A percentile compares a stretch with the other conserved stretches of the same genome.
Conservation (phyloP, 2,888 invertebrate genomes). For the Beris chalybata region DNA sequence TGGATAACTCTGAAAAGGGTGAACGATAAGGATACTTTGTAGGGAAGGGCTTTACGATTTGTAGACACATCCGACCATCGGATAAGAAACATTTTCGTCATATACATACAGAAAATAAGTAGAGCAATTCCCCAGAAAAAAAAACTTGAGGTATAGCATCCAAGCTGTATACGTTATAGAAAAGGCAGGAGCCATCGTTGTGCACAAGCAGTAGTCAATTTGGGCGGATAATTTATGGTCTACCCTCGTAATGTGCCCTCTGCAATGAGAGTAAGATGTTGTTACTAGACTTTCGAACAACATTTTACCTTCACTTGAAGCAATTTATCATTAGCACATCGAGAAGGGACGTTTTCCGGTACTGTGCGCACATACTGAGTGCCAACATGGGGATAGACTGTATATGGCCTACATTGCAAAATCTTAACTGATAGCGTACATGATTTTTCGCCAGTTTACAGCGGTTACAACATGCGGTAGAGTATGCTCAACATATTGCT, state of each 20-base stretch:
- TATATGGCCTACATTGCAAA: too few species aligned
- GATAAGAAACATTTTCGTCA: slow-evolving; percentile 11
- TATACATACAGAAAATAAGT: background rate
- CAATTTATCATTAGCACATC: too few species aligned
- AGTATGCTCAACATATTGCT: too few species aligned
- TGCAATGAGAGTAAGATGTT: slow-evolving; percentile 21
- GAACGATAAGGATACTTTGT: slow-evolving; percentile 19
- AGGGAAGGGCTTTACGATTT: slow-evolving; percentile 17
- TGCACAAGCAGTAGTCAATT: slow-evolving; percentile 14
- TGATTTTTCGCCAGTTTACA: too few species aligned
- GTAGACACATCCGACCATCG: slow-evolving; percentile 18
- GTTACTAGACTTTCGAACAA: slow-evolving; percentile 12
- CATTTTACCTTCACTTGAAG: too few species aligned
- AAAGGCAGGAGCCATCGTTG: slow-evolving; percentile 7
- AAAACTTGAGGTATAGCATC: too few species aligned
- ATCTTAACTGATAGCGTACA: too few species aligned
- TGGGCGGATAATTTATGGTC: slow-evolving; percentile 8
- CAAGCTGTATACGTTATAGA: background rate
- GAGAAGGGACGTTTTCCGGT: too few species aligned
- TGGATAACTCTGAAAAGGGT: slow-evolving; percentile 26
- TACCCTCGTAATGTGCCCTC: slow-evolving; percentile 13
- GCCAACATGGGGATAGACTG: too few species aligned
- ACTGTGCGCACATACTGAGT: too few species aligned
- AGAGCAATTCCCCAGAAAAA: too few species aligned
- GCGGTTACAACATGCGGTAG: too few species aligned